Evolutionary conservation across 2,888 invertebrate species (phyloP), one percentile per base, ranked within the genome.

Genomic region (Pachycephus smyrnensis): DNA sequence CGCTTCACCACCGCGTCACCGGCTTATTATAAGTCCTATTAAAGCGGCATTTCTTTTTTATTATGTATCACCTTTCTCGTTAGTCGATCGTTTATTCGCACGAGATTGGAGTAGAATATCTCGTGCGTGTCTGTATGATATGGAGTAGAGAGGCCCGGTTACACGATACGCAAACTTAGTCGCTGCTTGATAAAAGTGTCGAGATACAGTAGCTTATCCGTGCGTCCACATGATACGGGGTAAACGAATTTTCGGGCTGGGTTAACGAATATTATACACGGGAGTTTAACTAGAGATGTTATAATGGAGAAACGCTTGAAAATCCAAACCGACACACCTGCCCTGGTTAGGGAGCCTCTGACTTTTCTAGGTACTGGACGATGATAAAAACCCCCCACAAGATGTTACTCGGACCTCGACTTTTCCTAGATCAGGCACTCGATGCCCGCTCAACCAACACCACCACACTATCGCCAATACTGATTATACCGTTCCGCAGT

Each of bases 301-400:
- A 31, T 31, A 71, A 71, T 71, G 71, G 71, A 71, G 73, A 77
- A 73, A 36, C 35, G 80, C 69, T 78, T 78, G 80, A 69, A 83
- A 83, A 82, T 80, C 78, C 82, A 82, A 82, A 82, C 82, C 77
- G 81, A 81, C 83, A 83, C 83, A 82, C 82, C 82, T 82, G 82
- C 77, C 81, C 75, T 73, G 32, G 23, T 55, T 23, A 23, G 2
- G 55, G 55, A 55, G 55, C 55, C 15, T 55, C 23, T 9, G 23
- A 55, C 55, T 55, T 55, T 55, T 55, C 55, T 23, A 55, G 23
- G 55, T 55, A 55, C 55, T 55, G 23, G 55, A 55, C 23, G 55
- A 55, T 23, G 23, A 23, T 55, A 55, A 55, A 15, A 55, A 55
- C 55, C 55, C 23, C 55, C 55, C 55, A 55, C 23, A 55, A 55